Conservation (phyloP, 1,140 invertebrate species). For the Coptotermes formosanus region DNA sequence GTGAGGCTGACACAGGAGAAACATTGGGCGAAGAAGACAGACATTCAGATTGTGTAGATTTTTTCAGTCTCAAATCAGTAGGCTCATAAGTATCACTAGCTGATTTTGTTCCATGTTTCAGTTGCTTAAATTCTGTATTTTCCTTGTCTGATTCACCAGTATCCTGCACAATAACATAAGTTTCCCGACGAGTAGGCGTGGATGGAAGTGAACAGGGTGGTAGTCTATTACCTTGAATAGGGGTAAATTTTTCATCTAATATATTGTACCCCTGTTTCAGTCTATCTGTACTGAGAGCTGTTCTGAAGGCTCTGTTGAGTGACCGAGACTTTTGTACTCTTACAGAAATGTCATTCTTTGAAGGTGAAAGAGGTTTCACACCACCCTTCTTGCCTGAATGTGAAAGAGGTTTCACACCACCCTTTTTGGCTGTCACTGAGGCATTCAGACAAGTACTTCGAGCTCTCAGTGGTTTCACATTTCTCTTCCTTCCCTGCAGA, state of each 20-base stretch:
- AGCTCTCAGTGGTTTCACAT: conserved; percentile 21
- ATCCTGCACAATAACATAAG: conserved; percentile 36
- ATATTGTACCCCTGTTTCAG: conserved; percentile 28
- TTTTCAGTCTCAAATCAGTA: background rate
- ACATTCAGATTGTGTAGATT: background rate
- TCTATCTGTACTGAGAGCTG: background rate
- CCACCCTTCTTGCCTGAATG: background rate
- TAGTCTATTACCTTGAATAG: conserved; percentile 41
- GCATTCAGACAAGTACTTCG: no score
- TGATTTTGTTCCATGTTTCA: background rate
- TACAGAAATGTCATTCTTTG: background rate
- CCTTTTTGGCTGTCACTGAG: no score
- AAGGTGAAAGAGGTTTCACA: background rate
- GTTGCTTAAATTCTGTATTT: background rate
- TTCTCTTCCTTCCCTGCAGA: conserved; percentile 38
- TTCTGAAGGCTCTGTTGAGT: background rate
- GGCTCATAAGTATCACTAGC: background rate
- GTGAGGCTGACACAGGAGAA: background rate
- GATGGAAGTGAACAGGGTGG: conserved; percentile 35
- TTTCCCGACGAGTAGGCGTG: conserved; percentile 28
- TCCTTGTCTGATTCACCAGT: conserved; percentile 31
- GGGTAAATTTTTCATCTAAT: conserved; percentile 38
- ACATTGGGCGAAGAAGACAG: no score
- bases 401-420: background rate
- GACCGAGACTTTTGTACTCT: background rate